Base-by-base conservation (phyloP, 2,888 invertebrate genomes). In the Sinhomidia bicolor region DNA sequence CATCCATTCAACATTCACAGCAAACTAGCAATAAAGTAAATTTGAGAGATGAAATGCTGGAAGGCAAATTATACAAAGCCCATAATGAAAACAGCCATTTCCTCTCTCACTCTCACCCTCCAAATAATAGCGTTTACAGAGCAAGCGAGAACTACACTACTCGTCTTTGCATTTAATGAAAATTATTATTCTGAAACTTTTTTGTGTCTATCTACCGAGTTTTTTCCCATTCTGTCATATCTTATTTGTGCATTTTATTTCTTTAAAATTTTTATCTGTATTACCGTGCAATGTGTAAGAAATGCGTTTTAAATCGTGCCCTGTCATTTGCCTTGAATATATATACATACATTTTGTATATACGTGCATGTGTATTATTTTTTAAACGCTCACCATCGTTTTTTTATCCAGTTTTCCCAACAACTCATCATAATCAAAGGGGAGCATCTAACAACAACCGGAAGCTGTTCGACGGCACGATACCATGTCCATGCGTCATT, bases 401-500 rank as follows among this genome's bases (percentile, higher is more conserved):
- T 68, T 68, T n/a, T 36, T 20, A 17, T 62, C 14, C 1, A 29
- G 36, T 47, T 5, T 71, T 71, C 44, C 44, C 71, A 44, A 23
- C 41, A 71, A 26, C 71, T 47, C 44, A 20, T 20, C 44, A 60
- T 84, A 83, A 84, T 84, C 83, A 84, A 78, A 83, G 32, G 60
- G 74, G 83, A 84, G 32, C 26, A 84, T 84, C 83, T 74, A 84
- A 71, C 83, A 84, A 41, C 83, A 60, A 84, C 83, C 83, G 83
- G 83, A 84, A 84, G 74, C 74, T 74, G 60, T n/a, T 60, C 74
- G 83, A 74, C 83, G 74, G 83, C 83, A 84, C 74, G 83, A 84
- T 74, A 74, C 83, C 83, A 84, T 76, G 82, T 60, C 74, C 44
- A 84, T 84, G 74, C 83, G 60, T 84, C 83, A 84, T 84, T 74